A percentile compares a stretch with the other conserved stretches of the same genome.
Conservation (phyloP, 2,888 invertebrate genomes). For the Lithophane ornitopus region DNA sequence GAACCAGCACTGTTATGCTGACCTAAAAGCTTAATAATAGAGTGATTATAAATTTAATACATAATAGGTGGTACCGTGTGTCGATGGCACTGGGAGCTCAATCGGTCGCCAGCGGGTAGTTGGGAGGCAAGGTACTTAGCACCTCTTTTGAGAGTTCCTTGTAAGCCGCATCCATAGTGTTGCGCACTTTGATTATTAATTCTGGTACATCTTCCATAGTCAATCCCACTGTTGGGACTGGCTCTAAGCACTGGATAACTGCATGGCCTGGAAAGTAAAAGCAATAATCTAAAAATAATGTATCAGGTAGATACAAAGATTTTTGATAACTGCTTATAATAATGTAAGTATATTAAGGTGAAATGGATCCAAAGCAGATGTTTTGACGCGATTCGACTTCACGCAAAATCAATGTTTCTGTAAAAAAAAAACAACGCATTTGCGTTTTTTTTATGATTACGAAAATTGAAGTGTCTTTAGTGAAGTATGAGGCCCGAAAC, state of each 20-base stretch:
- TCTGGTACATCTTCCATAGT: slow-evolving; percentile 88
- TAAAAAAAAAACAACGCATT: too few relatives aligned
- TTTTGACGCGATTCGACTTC: too few relatives aligned
- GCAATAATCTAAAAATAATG: not conserved
- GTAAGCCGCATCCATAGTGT: slow-evolving; percentile 88
- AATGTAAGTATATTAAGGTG: too few relatives aligned
- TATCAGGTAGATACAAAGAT: too few relatives aligned
- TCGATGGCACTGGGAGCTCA: slow-evolving; percentile 64
- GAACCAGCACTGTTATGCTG: slow-evolving; percentile 57
- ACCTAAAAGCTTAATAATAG: slow-evolving; percentile 57
- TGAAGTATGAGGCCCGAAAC: too few relatives aligned
- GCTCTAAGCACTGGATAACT: slow-evolving; percentile 89
- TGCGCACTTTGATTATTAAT: slow-evolving; percentile 85
- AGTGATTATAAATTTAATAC: slow-evolving; percentile 62
- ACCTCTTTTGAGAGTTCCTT: slow-evolving; percentile 88
- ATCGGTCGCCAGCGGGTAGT: slow-evolving; percentile 87
- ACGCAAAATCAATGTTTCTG: too few relatives aligned
- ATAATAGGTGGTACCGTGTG: slow-evolving; percentile 62
- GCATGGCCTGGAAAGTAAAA: slow-evolving; percentile 86
- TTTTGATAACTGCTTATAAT: not conserved
- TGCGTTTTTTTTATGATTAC: too few relatives aligned
- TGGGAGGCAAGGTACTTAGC: slow-evolving; percentile 83
- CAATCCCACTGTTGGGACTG: slow-evolving; percentile 87
- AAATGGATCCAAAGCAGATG: too few relatives aligned
- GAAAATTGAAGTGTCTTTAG: too few relatives aligned